Evolutionary conservation across 2,797 vertebrate genomes (phyloP), one percentile per base, ranked within the genome.

Genomic region (Podarcis lilfordi): DNA sequence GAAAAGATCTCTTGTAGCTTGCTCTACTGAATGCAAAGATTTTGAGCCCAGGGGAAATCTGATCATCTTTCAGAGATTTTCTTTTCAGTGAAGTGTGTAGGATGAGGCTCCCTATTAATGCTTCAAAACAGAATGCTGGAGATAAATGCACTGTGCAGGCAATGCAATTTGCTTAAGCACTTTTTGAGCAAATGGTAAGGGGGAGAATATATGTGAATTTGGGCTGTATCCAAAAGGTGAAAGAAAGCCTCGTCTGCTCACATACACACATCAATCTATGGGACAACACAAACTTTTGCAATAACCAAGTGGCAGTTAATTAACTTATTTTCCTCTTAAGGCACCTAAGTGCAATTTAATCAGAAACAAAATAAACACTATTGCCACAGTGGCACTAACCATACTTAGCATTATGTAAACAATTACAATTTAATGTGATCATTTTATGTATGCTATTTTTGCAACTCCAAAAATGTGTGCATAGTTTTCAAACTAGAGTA

Each of bases 391-490:
- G 82, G 17, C 75, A 90, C 4, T 37, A 81, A 87, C 29, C 5
- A 79, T 0, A 0, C 45, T 86, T 94, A 13, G 32, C 90, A 88
- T 87, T 80, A 88, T 35, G 61, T 25, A 86, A 87, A 89, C 86
- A 93, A 86, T 92, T 91, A 92, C 29, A 86, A 80, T 27, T 10
- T 21, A 13, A 59, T 77, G n/a, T 50, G 74, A 72, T 80, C 29
- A 80, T 90, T 27, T 29, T 23, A 9, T 0, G 59, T 40, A 81
- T 61, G 68, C 64, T 89, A 27, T 86, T 91, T 93, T 86, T 92
- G 29, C 21, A 71, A 81, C 72, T 92, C 81, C 69, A 35, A 29
- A 87, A 93, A 81, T 85, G 72, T 0, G 1, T 76, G 87, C 82
- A 59, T 80, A 55, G 19, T 29, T 68, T 66, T 64, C 64, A 17